phyloP scores from a whole-genome alignment of 2,797 vertebrate genomes.

The Darevskia mixta region DNA sequence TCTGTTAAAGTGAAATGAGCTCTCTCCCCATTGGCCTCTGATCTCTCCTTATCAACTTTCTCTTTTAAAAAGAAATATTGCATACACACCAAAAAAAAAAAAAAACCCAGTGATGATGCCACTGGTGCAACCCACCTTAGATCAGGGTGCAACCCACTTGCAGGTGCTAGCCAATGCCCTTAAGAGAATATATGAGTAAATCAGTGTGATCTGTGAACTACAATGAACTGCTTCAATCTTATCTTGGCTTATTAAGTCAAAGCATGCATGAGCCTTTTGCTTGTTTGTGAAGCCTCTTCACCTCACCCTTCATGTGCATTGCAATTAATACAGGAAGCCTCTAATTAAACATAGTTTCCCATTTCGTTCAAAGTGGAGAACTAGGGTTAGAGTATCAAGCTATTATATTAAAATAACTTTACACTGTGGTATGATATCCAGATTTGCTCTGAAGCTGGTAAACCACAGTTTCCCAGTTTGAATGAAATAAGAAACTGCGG shows the following conservation, averaged over 20 bases:
- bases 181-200: not conserved
- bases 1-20: not conserved
- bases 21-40: not conserved
- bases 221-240: not conserved
- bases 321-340: not conserved
- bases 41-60: not conserved
- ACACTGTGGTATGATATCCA: not conserved
- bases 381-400: not conserved
- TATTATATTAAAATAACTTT: not conserved
- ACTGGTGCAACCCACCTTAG: not conserved
- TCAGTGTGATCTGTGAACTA: not conserved
- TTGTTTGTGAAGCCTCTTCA: not conserved
- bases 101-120: not conserved
- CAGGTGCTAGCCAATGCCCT: not conserved
- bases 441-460: not conserved
- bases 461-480: not conserved
- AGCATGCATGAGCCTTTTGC: not conserved
- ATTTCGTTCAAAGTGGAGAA: not conserved
- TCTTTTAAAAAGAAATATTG: not conserved
- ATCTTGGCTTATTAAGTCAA: not conserved
- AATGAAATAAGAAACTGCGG: not conserved
- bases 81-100: not conserved
- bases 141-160: too few species aligned
- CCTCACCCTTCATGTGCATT: not conserved
- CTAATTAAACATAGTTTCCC: not conserved